A percentile compares a stretch with the other conserved stretches of the same genome.
phyloP scores from a whole-genome alignment of 2,797 vertebrate species.

The Adelosebastes latens region DNA sequence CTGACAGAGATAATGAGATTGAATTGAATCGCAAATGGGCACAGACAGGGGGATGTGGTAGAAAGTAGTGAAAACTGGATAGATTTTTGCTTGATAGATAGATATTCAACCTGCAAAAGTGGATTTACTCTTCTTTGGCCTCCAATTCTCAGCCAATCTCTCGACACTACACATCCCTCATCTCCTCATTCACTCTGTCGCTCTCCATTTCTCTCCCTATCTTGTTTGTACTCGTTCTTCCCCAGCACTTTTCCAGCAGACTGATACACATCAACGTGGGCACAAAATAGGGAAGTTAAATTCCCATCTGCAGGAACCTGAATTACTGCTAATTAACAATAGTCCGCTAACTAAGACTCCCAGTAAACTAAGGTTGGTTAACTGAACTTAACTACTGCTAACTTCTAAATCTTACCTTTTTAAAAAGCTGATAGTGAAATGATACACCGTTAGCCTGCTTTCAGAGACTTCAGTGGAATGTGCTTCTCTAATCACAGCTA shows the following conservation, averaged over 20 bases:
- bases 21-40: slow-evolving; percentile 28
- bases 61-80: slow-evolving; percentile 1
- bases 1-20: slow-evolving; percentile 24
- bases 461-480: background rate
- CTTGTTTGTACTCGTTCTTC: background rate
- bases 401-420: background rate
- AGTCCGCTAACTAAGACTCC: background rate
- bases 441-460: background rate
- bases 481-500: background rate
- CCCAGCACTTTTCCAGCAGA: background rate
- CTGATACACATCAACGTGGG: background rate
- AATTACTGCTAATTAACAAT: background rate
- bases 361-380: background rate
- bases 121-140: slow-evolving; percentile 14
- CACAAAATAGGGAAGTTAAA: background rate
- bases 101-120: slow-evolving; percentile 19
- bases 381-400: background rate
- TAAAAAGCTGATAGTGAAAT: background rate
- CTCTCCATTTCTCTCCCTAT: slow-evolving; percentile 9
- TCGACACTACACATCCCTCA: slow-evolving; percentile 7
- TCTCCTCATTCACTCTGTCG: slow-evolving; percentile 22
- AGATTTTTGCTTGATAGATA: slow-evolving; percentile 18
- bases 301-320: background rate
- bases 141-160: slow-evolving; percentile 18
- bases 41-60: slow-evolving; percentile 4